Conservation (phyloP, 2,113 vertebrate species). For the Emberiza fucata region DNA sequence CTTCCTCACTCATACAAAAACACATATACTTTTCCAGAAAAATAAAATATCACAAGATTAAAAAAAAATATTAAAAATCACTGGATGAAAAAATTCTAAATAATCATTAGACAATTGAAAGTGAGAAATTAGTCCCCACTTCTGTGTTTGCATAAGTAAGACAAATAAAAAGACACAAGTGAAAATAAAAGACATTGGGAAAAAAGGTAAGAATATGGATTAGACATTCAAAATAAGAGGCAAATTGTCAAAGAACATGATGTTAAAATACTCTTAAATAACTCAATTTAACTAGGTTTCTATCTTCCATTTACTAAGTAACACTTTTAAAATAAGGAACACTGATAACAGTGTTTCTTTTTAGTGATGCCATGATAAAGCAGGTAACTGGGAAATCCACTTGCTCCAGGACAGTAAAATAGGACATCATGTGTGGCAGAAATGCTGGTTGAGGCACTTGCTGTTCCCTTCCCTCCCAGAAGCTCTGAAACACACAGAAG, state of each 20-base stretch:
- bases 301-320: neutral
- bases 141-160: neutral
- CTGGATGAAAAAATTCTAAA: neutral
- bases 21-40: neutral
- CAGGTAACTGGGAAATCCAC: neutral
- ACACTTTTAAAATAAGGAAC: neutral
- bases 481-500: neutral
- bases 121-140: neutral
- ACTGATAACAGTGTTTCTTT: neutral
- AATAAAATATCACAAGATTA: neutral
- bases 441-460: neutral
- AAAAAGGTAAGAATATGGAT: neutral
- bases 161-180: neutral
- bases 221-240: neutral
- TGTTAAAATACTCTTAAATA: neutral
- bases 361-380: neutral
- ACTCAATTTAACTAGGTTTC: neutral
- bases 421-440: rapidly evolving
- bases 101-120: neutral
- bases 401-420: neutral
- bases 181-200: neutral
- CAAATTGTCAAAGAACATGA: neutral
- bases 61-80: neutral
- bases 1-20: neutral
- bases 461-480: neutral